phyloP scores from a whole-genome alignment of 2,888 invertebrate genomes.

The Gymnocheta viridis region DNA sequence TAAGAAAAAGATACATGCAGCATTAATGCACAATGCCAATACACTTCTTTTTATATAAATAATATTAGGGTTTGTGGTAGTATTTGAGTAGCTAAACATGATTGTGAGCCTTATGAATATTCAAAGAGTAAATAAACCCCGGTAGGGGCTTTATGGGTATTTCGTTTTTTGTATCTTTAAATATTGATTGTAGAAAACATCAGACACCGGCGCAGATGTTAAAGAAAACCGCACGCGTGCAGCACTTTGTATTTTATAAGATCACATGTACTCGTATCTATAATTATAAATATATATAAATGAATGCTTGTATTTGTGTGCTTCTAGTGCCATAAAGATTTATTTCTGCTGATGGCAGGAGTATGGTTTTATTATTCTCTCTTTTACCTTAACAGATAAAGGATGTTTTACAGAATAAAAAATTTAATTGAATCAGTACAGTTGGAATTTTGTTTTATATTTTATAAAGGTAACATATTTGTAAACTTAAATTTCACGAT shows the following conservation, averaged over 20 bases:
- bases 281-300: background rate
- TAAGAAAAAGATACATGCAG: constrained; percentile 3
- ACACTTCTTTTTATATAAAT: background rate
- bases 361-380: background rate
- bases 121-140: constrained; percentile 37
- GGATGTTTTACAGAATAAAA: background rate
- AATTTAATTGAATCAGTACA: background rate
- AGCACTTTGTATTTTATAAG: constrained; percentile 53
- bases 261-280: constrained; percentile 34
- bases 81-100: constrained; percentile 7
- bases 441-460: constrained; percentile 7
- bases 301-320: background rate
- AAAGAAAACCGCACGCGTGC: constrained; percentile 69
- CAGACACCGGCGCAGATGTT: constrained; percentile 70
- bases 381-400: constrained; percentile 1
- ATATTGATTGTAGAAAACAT: constrained; percentile 30
- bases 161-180: constrained; percentile 47
- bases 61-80: background rate
- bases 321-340: constrained; percentile 12
- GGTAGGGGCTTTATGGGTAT: background rate
- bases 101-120: constrained; percentile 37
- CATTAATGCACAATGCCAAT: constrained; percentile 44
- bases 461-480: no score
- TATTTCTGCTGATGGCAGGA: constrained; percentile 14
- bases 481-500: no score